A percentile compares a stretch with the other conserved stretches of the same genome.
These are phyloP conservation scores for Rhinopomastus cyanomelas DNA, from an alignment of 2,113 vertebrate genomes.

Conservation along the genomic window DNA sequence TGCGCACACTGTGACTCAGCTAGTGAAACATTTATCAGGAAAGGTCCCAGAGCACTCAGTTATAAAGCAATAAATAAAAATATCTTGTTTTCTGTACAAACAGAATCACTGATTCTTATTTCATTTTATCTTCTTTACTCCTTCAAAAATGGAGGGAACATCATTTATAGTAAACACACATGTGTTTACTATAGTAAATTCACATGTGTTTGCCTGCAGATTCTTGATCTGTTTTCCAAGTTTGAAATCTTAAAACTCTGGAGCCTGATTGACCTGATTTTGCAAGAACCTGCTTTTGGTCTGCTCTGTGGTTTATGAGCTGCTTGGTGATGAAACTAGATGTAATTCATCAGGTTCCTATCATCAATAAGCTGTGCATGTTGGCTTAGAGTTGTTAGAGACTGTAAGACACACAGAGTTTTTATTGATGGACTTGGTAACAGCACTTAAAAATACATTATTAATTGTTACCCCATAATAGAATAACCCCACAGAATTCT, in stretches of 20 bases:
- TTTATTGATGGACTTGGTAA: background rate
- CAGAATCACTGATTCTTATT: background rate
- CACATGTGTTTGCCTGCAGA: background rate
- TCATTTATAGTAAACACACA: background rate
- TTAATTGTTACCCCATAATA: background rate
- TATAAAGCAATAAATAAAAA: constrained; percentile 54
- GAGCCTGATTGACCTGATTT: background rate
- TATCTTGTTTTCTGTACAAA: constrained; percentile 19
- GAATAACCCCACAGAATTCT: background rate
- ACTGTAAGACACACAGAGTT: background rate
- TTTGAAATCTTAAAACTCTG: background rate
- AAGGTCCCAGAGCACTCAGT: constrained; percentile 17
- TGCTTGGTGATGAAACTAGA: background rate
- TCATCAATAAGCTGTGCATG: background rate
- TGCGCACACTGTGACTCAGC: constrained; percentile 44
- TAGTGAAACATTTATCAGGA: constrained; percentile 42
- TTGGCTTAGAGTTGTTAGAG: background rate
- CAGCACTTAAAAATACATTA: background rate
- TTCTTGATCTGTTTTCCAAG: background rate
- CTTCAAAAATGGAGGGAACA: background rate
- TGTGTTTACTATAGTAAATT: too few species aligned
- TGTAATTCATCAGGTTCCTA: background rate
- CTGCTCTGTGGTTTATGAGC: background rate
- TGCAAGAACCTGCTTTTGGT: background rate
- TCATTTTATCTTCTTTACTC: background rate